Percentiles rank a stretch among this genome's conserved stretches.
Evolutionary conservation across 2,113 vertebrate species (phyloP).

Genomic region (Leptodactylus fuscus): DNA sequence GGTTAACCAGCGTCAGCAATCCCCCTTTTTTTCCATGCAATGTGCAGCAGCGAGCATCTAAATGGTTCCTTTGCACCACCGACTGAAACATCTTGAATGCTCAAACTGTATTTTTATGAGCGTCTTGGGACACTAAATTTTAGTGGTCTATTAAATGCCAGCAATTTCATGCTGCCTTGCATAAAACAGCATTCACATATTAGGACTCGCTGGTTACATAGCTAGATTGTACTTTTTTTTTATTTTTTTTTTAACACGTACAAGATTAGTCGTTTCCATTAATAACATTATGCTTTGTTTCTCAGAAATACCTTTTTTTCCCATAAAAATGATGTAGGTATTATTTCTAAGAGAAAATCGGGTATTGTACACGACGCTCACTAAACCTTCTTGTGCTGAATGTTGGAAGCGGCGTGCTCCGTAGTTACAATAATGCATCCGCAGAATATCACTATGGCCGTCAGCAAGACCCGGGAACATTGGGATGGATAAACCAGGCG

Average conservation of each 20-base stretch:
- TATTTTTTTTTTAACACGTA: constrained; percentile 63
- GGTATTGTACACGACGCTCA: not conserved
- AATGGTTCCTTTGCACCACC: constrained; percentile 77
- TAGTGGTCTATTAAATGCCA: constrained; percentile 89
- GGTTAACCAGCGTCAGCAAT: constrained; percentile 47
- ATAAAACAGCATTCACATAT: constrained; percentile 86
- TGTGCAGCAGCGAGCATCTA: constrained; percentile 77
- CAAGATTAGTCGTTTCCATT: constrained; percentile 67
- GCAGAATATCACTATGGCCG: no score
- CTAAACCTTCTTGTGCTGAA: constrained; percentile 2
- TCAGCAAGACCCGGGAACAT: no score
- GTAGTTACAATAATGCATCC: no score
- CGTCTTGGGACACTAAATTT: constrained; percentile 82
- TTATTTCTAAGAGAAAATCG: constrained; percentile 45
- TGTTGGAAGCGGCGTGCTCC: not conserved
- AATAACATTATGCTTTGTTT: constrained; percentile 66
- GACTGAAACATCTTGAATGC: constrained; percentile 84
- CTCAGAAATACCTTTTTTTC: constrained; percentile 64
- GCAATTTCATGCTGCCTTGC: constrained; percentile 85
- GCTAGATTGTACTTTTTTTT: constrained; percentile 72
- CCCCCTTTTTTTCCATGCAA: constrained; percentile 72
- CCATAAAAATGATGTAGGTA: constrained; percentile 46
- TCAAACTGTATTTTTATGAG: constrained; percentile 86
- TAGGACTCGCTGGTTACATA: constrained; percentile 74
- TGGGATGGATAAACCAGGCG: not conserved